Evolutionary conservation across 2,888 invertebrate genomes (phyloP).

Genomic region (Polia nebulosa): DNA sequence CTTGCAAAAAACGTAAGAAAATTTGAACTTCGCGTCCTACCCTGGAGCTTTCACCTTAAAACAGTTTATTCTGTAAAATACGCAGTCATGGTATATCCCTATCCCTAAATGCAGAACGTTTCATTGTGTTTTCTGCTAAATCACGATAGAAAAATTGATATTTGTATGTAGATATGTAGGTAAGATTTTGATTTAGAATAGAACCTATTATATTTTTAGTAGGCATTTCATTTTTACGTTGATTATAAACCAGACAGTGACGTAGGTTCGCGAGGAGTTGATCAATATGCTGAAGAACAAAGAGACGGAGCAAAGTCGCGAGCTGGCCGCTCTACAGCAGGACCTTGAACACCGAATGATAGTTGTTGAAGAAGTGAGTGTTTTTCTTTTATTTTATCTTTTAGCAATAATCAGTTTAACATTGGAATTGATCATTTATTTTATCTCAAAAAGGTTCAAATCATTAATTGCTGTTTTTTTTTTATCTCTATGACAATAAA

Average conservation of each 20-base stretch:
- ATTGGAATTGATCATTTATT: neutral
- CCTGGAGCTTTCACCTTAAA: too few species aligned
- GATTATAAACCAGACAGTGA: constrained; percentile 39
- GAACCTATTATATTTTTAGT: too few species aligned
- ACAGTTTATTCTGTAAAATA: too few species aligned
- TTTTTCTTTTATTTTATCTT: constrained; percentile 55
- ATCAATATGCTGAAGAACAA: constrained; percentile 91
- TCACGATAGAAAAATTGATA: too few species aligned
- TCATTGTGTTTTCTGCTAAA: neutral
- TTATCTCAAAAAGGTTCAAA: neutral
- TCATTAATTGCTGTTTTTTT: too few species aligned
- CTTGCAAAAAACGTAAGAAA: too few species aligned
- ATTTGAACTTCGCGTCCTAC: too few species aligned
- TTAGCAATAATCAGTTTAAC: neutral
- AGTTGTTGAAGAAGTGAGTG: constrained; percentile 88
- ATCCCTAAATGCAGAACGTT: neutral
- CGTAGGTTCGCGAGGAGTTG: constrained; percentile 91
- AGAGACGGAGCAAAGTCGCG: constrained; percentile 89
- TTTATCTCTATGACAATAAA: too few species aligned
- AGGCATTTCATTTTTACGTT: constrained; percentile 12
- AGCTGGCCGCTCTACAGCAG: constrained; percentile 82
- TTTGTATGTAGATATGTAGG: too few species aligned
- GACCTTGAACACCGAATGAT: constrained; percentile 88
- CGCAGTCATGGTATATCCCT: too few species aligned
- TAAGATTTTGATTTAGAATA: too few species aligned